phyloP scores from a whole-genome alignment of 2,888 invertebrate species.

The Azorinus chamasolen region DNA sequence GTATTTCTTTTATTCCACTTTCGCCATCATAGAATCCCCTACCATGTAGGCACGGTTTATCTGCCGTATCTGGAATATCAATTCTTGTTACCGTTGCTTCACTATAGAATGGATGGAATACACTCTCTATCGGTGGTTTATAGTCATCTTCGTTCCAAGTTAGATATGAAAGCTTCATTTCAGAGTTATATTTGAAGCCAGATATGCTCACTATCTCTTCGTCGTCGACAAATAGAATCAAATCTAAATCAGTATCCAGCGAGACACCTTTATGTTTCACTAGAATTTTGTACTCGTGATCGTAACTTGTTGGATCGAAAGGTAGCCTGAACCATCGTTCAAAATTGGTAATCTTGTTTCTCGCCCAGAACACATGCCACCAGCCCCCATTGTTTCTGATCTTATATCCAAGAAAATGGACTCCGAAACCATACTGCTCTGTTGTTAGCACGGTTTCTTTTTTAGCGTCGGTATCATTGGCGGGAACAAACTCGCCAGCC shows the following conservation, averaged over 20 bases:
- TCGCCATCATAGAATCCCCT: conserved; percentile 67
- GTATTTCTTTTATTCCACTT: conserved; percentile 70
- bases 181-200: conserved; percentile 36
- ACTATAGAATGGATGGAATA: conserved; percentile 64
- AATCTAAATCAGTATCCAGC: conserved; percentile 31
- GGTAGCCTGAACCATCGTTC: conserved; percentile 47
- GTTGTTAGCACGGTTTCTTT: conserved; percentile 27
- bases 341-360: conserved; percentile 32
- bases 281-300: conserved; percentile 34
- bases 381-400: conserved; percentile 28
- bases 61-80: conserved; percentile 46
- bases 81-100: conserved; percentile 48
- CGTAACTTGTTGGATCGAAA: conserved; percentile 25
- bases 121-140: conserved; percentile 59
- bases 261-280: conserved; percentile 25
- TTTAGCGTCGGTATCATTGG: conserved; percentile 14
- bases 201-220: conserved; percentile 38
- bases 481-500: conserved; percentile 4
- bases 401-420: conserved; percentile 57
- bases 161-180: conserved; percentile 30
- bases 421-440: conserved; percentile 49
- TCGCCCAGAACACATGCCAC: conserved; percentile 54
- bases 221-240: conserved; percentile 35
- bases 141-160: conserved; percentile 66
- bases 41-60: conserved; percentile 64